Evolutionary conservation across 2,113 vertebrate genomes (phyloP).

Genomic region (Dipodomys stephensi): DNA sequence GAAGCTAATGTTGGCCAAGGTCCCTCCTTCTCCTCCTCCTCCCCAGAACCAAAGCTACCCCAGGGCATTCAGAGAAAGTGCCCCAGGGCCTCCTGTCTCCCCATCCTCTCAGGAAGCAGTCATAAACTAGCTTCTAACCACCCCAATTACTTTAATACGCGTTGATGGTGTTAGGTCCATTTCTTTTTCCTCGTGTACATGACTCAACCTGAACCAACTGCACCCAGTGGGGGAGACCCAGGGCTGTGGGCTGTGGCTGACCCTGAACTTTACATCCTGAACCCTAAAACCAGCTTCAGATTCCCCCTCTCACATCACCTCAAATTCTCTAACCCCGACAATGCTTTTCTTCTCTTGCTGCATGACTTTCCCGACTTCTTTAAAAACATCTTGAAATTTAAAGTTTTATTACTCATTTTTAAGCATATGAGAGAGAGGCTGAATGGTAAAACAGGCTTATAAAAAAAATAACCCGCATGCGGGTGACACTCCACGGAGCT

Average conservation of each 20-base stretch:
- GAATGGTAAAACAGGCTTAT: slow-evolving; percentile 28
- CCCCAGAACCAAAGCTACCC: not conserved
- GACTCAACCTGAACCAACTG: slow-evolving; percentile 19
- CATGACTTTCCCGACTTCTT: not conserved
- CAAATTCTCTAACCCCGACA: not conserved
- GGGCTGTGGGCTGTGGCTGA: not conserved
- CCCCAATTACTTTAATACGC: slow-evolving; percentile 40
- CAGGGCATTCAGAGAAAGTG: slow-evolving; percentile 28
- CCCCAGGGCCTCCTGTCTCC: not conserved
- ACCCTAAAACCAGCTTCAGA: not conserved
- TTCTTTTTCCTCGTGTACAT: not conserved
- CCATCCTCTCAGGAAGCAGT: not conserved
- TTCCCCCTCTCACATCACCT: no score
- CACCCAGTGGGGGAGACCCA: not conserved
- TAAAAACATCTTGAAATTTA: slow-evolving; percentile 20
- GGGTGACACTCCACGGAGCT: not conserved
- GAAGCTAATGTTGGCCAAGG: not conserved
- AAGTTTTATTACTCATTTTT: slow-evolving; percentile 57
- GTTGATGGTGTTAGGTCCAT: slow-evolving; percentile 40
- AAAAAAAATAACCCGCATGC: not conserved
- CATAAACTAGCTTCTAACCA: slow-evolving; percentile 24
- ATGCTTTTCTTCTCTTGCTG: not conserved
- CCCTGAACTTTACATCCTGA: not conserved
- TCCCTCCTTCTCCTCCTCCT: no score
- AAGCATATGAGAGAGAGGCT: slow-evolving; percentile 19